phyloP scores from a whole-genome alignment of 2,888 invertebrate genomes.

The Omphaloscelis lunosa region DNA sequence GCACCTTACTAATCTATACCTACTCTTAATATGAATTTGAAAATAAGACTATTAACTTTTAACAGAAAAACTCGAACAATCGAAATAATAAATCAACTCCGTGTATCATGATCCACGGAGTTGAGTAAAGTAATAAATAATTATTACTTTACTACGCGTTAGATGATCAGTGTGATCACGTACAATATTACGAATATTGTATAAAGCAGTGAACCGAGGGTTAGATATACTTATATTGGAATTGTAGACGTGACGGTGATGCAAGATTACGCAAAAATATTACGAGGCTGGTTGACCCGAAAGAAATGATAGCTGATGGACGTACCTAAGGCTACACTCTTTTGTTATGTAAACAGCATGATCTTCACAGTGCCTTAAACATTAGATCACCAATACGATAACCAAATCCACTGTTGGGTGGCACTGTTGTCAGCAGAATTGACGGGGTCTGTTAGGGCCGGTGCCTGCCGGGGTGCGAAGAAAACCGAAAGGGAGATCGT shows the following conservation, averaged over 20 bases:
- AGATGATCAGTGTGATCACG: constrained; percentile 19
- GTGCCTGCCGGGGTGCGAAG: no score
- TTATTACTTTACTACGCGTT: not conserved
- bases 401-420: not conserved
- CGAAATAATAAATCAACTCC: not conserved
- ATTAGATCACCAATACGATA: not conserved
- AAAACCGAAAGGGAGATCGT: no score
- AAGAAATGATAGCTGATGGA: not conserved
- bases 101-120: no score
- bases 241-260: constrained; percentile 13
- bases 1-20: not conserved
- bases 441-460: no score
- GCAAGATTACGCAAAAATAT: constrained; percentile 36
- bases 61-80: not conserved
- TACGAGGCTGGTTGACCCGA: constrained; percentile 15
- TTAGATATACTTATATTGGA: constrained; percentile 34
- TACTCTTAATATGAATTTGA: not conserved
- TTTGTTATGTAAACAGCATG: not conserved
- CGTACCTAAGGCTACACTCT: not conserved
- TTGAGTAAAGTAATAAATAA: no score
- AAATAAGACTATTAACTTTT: not conserved
- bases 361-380: not conserved
- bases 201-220: constrained; percentile 27
- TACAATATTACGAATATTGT: constrained; percentile 28
- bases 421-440: no score